Conservation (phyloP, 2,113 vertebrate species). For the Baryphthengus martii region DNA sequence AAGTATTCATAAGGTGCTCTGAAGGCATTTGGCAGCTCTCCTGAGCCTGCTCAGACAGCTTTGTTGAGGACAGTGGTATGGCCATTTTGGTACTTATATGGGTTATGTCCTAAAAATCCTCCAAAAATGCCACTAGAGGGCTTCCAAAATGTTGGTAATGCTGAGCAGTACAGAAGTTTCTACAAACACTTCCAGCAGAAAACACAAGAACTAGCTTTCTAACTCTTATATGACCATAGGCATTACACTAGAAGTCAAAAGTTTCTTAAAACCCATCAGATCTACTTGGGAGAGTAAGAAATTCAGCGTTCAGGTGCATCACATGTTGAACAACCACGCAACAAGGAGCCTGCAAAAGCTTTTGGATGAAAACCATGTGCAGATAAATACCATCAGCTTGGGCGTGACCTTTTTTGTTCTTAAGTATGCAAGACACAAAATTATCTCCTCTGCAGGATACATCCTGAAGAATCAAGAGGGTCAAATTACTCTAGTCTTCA, state of each 20-base stretch:
- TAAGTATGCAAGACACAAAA: background rate
- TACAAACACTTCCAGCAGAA: background rate
- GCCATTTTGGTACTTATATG: background rate
- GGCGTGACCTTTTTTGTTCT: background rate
- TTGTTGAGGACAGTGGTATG: background rate
- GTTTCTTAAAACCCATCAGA: background rate
- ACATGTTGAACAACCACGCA: background rate
- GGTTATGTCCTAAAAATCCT: background rate
- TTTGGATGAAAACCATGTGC: background rate
- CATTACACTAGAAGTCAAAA: background rate
- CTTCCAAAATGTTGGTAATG: background rate
- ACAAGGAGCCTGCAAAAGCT: background rate
- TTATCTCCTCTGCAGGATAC: background rate
- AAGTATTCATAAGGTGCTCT: background rate
- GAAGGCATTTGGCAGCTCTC: background rate
- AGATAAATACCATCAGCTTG: background rate
- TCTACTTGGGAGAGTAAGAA: background rate
- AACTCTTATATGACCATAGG: background rate
- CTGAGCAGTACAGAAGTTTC: background rate
- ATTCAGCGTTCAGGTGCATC: background rate
- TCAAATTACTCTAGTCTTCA: background rate
- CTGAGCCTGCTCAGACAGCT: background rate
- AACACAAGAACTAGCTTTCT: background rate
- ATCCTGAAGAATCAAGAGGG: background rate
- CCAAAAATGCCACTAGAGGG: background rate